Evolutionary conservation across 2,888 invertebrate species (phyloP).

Genomic region (Troides aeacus): DNA sequence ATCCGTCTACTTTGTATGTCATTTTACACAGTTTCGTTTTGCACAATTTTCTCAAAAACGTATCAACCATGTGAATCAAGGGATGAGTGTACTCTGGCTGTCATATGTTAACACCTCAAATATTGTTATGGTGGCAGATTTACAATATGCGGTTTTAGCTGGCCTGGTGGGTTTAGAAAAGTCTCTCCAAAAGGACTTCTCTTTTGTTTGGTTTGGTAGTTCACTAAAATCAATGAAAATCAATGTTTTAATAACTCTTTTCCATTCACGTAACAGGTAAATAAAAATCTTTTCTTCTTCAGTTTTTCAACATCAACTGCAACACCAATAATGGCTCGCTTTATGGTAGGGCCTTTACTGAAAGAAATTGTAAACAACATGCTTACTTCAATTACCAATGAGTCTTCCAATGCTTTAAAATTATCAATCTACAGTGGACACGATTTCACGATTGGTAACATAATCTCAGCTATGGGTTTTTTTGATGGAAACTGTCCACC

Average conservation of each 20-base stretch:
- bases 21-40: no score
- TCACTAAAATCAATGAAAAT: no score
- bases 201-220: no score
- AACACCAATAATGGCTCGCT: slow-evolving; percentile 78
- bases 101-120: no score
- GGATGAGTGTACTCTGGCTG: no score
- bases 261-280: not conserved
- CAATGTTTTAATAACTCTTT: not conserved
- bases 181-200: no score
- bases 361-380: slow-evolving; percentile 85
- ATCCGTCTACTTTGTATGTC: no score
- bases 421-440: slow-evolving; percentile 89
- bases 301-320: slow-evolving; percentile 78
- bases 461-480: slow-evolving; percentile 85
- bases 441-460: slow-evolving; percentile 87
- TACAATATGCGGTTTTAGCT: no score
- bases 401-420: slow-evolving; percentile 65
- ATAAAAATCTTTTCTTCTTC: not conserved
- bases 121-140: no score
- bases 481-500: slow-evolving; percentile 85
- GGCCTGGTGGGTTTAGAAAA: no score
- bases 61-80: no score
- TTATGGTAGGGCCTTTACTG: slow-evolving; percentile 84
- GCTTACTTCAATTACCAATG: slow-evolving; percentile 55
- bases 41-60: no score